phyloP scores from a whole-genome alignment of 2,113 vertebrate species.

The Tetrao urogallus region DNA sequence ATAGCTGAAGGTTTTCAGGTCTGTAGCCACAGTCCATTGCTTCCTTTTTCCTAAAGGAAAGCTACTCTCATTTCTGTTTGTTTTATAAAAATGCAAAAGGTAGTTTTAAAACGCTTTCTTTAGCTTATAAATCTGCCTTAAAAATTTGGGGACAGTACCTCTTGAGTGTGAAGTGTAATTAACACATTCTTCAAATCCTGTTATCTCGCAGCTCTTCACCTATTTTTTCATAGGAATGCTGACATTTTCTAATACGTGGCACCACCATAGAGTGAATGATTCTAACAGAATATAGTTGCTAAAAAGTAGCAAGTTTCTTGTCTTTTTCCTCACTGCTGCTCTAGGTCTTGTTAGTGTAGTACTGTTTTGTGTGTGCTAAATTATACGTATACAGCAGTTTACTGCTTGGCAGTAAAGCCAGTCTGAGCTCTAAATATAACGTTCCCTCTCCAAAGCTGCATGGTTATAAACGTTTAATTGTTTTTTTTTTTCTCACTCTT shows the following conservation, averaged over 20 bases:
- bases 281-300: background rate
- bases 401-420: constrained; percentile 6
- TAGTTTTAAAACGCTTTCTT: background rate
- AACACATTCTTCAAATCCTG: background rate
- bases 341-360: constrained; percentile 12
- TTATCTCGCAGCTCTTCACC: background rate
- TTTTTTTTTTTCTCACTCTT: background rate
- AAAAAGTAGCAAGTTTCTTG: background rate
- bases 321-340: background rate
- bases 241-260: background rate
- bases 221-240: background rate
- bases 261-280: background rate
- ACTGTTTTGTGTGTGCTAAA: background rate
- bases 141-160: background rate
- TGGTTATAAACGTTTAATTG: background rate
- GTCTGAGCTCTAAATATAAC: background rate
- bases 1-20: background rate
- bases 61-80: background rate
- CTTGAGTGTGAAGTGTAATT: background rate
- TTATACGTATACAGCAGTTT: background rate
- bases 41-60: background rate
- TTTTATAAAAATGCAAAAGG: background rate
- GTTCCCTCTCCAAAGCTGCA: background rate
- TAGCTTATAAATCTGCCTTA: background rate
- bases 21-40: background rate